Percentiles rank a stretch among this genome's conserved stretches.
These are phyloP conservation scores for Arvicanthis niloticus DNA, from an alignment of 2,113 vertebrate genomes.

Conservation along the genomic window DNA sequence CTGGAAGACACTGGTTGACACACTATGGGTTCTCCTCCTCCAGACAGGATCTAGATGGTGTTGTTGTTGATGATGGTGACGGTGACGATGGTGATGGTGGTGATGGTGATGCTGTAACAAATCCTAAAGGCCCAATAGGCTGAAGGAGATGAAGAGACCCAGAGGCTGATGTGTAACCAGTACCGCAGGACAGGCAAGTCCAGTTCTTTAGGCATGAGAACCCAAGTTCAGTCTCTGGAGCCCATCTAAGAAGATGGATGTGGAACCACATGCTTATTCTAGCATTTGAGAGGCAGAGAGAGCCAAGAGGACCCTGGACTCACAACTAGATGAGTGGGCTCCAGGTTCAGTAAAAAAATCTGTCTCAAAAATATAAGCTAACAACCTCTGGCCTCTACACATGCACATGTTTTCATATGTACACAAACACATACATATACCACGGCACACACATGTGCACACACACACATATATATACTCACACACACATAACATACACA, in stretches of 20 bases:
- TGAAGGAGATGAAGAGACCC: neutral
- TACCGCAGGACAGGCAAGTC: neutral
- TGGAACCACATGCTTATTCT: no score
- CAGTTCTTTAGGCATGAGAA: neutral
- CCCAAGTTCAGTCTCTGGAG: no score
- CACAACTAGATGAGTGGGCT: neutral
- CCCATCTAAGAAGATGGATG: neutral
- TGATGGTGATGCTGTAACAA: conserved; percentile 14
- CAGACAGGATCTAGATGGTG: conserved; percentile 22
- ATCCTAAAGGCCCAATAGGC: conserved; percentile 51
- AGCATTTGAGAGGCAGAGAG: neutral
- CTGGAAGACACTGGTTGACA: conserved; percentile 56
- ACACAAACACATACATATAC: no score
- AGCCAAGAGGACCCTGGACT: neutral
- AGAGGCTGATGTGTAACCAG: neutral
- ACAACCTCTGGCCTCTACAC: neutral
- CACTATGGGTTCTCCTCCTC: conserved; percentile 59
- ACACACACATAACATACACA: no score
- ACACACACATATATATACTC: neutral
- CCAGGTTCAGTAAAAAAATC: neutral
- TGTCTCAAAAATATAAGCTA: neutral
- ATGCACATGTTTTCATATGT: neutral
- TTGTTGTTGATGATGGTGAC: neutral
- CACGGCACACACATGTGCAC: neutral
- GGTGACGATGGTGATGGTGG: conserved; percentile 55